Conservation (phyloP, 2,888 invertebrate genomes). For the Mimumesa dahlbomi region DNA sequence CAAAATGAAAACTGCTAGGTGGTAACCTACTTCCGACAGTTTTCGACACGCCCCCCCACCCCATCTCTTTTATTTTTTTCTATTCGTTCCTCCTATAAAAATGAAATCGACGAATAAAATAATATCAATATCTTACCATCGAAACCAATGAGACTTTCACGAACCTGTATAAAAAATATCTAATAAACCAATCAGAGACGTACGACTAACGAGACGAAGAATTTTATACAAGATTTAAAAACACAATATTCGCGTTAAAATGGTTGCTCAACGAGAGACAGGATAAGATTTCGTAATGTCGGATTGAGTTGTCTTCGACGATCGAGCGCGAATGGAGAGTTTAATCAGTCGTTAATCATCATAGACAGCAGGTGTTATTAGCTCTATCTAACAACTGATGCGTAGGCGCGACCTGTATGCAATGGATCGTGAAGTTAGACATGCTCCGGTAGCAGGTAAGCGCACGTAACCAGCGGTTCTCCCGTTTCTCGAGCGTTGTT, state of each 20-base stretch:
- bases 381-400: constrained; percentile 19
- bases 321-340: constrained; percentile 16
- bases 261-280: background rate
- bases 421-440: constrained; percentile 33
- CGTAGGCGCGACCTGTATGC: constrained; percentile 38
- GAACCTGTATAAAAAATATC: background rate
- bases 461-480: background rate
- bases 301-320: constrained; percentile 29
- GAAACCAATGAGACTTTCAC: background rate
- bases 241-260: too few relatives aligned
- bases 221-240: too few relatives aligned
- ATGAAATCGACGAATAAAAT: too few relatives aligned
- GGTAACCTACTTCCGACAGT: constrained; percentile 37
- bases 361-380: constrained; percentile 53
- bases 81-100: too few relatives aligned
- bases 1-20: constrained; percentile 24
- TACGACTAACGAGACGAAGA: too few relatives aligned
- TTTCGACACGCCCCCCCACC: background rate
- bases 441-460: constrained; percentile 8
- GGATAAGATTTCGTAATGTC: constrained; percentile 14
- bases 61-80: too few relatives aligned
- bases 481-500: constrained; percentile 1
- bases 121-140: background rate
- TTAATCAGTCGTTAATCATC: constrained; percentile 49
- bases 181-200: too few relatives aligned